Percentiles rank a stretch among this genome's conserved stretches.
Conservation (phyloP, 2,888 invertebrate genomes). For the Dasysyrphus tricinctus region DNA sequence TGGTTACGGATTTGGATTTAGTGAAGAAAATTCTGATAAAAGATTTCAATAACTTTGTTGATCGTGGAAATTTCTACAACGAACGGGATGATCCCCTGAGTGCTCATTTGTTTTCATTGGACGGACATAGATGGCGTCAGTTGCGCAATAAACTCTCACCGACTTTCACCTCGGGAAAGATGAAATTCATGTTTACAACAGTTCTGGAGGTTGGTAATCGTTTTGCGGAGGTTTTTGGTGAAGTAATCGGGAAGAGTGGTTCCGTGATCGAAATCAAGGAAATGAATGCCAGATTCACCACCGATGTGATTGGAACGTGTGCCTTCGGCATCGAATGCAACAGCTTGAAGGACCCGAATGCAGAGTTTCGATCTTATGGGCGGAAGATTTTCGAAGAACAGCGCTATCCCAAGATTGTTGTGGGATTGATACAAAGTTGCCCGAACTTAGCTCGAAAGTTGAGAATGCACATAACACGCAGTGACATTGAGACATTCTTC, state of each 20-base stretch:
- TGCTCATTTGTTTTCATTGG: slow-evolving; percentile 80
- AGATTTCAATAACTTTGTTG: slow-evolving; percentile 82
- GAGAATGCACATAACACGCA: slow-evolving; percentile 72
- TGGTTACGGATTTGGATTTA: slow-evolving; percentile 80
- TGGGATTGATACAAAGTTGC: slow-evolving; percentile 60
- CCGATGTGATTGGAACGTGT: slow-evolving; percentile 84
- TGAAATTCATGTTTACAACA: slow-evolving; percentile 83
- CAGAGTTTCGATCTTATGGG: slow-evolving; percentile 80
- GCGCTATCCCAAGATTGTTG: slow-evolving; percentile 61
- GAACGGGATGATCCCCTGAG: slow-evolving; percentile 78
- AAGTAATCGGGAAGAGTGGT: neutral
- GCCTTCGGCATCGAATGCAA: slow-evolving; percentile 84
- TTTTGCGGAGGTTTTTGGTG: neutral
- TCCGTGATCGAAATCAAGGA: slow-evolving; percentile 82
- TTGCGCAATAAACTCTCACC: slow-evolving; percentile 83
- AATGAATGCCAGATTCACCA: slow-evolving; percentile 83
- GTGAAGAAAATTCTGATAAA: slow-evolving; percentile 81
- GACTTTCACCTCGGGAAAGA: slow-evolving; percentile 84
- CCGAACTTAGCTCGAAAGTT: slow-evolving; percentile 77
- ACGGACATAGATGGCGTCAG: slow-evolving; percentile 83
- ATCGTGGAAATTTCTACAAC: slow-evolving; percentile 78
- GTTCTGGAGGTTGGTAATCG: slow-evolving; percentile 78
- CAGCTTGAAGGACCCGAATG: slow-evolving; percentile 81
- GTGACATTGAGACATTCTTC: slow-evolving; percentile 78
- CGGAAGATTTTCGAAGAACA: slow-evolving; percentile 70